phyloP scores from a whole-genome alignment of 2,888 invertebrate genomes.

The Neelides folsomi region DNA sequence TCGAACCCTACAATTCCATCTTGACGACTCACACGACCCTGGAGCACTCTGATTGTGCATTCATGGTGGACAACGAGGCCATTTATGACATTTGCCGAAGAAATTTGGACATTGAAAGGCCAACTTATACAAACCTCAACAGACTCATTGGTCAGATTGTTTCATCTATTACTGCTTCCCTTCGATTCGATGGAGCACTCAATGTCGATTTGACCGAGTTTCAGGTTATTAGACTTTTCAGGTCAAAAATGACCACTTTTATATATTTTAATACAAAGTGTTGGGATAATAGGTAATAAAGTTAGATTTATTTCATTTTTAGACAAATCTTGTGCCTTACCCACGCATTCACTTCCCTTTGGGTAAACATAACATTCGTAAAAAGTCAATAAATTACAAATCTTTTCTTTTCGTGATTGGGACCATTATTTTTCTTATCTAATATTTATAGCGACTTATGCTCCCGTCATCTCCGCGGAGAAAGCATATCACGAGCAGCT shows the following conservation, averaged over 20 bases:
- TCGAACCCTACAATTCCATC: conserved; percentile 69
- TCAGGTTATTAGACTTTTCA: conserved; percentile 44
- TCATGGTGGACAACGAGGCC: conserved; percentile 94
- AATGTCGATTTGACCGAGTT: conserved; percentile 90
- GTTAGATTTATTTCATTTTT: conserved; percentile 47
- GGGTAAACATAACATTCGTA: conserved; percentile 25
- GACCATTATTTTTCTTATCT: too few species aligned
- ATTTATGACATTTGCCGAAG: conserved; percentile 46
- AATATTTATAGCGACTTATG: conserved; percentile 6
- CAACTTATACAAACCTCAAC: conserved; percentile 92
- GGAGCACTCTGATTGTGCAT: conserved; percentile 81
- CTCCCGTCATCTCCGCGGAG: conserved; percentile 49
- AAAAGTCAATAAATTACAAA: too few species aligned
- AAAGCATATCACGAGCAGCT: conserved; percentile 67
- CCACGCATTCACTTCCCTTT: conserved; percentile 46
- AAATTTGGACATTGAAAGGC: conserved; percentile 87
- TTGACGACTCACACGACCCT: conserved; percentile 77
- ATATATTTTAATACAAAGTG: too few species aligned
- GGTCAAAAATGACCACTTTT: too few species aligned
- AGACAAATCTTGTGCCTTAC: conserved; percentile 49
- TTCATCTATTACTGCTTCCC: conserved; percentile 68
- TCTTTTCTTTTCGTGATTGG: too few species aligned
- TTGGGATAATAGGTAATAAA: too few species aligned
- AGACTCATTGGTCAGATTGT: conserved; percentile 89
- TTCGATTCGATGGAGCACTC: conserved; percentile 83